Conservation (phyloP, 2,888 invertebrate species). For the Tenthredo distinguenda region DNA sequence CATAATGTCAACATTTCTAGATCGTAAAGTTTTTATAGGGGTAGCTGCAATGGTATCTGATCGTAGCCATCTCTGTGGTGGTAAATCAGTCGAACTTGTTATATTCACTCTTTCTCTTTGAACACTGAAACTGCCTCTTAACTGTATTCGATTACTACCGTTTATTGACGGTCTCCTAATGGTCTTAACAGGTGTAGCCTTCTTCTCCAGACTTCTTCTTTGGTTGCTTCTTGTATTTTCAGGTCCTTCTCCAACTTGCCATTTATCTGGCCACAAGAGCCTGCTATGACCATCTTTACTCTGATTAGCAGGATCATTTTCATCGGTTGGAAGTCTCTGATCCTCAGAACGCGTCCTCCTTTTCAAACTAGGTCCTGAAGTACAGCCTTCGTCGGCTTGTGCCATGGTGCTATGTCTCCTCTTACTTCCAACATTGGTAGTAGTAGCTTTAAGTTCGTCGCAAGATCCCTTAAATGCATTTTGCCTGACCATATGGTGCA, state of each 20-base stretch:
- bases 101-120: conserved; percentile 57
- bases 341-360: conserved; percentile 74
- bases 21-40: conserved; percentile 76
- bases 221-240: conserved; percentile 65
- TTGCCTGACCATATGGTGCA: conserved; percentile 57
- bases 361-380: conserved; percentile 65
- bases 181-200: conserved; percentile 72
- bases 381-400: conserved; percentile 57
- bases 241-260: conserved; percentile 38
- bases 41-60: conserved; percentile 77
- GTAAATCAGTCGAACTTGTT: conserved; percentile 61
- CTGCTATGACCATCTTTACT: conserved; percentile 69
- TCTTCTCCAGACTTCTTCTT: conserved; percentile 74
- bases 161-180: conserved; percentile 73
- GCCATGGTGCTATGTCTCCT: conserved; percentile 69
- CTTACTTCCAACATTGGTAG: conserved; percentile 53
- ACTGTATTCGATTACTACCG: conserved; percentile 68
- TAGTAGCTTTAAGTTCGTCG: conserved; percentile 58
- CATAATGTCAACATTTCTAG: conserved; percentile 75
- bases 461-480: conserved; percentile 61
- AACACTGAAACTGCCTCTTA: conserved; percentile 70
- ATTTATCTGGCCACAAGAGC: conserved; percentile 67
- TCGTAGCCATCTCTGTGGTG: conserved; percentile 75
- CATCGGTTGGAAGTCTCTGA: conserved; percentile 73
- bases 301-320: conserved; percentile 78